Percentiles rank a stretch among this genome's conserved stretches.
Evolutionary conservation across 2,888 invertebrate species (phyloP).

Genomic region (Margaritifera margaritifera): DNA sequence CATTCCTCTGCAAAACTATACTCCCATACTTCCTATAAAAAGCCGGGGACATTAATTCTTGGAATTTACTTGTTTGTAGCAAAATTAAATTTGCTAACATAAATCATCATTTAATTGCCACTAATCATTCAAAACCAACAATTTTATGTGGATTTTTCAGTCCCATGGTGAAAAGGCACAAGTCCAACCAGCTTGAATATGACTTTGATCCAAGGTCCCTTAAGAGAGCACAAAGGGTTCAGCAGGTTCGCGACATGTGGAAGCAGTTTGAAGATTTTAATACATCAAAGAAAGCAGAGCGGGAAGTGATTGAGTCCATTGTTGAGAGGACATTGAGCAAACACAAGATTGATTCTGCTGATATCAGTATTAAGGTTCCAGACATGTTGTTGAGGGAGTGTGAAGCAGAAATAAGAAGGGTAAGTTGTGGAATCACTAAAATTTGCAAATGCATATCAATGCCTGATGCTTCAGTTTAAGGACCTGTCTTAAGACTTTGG

Average conservation of each 20-base stretch:
- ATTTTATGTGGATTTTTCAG: slow-evolving; percentile 21
- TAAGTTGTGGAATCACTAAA: slow-evolving; percentile 24
- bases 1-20: too few relatives aligned
- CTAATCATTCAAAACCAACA: too few relatives aligned
- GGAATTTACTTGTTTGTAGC: too few relatives aligned
- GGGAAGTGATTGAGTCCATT: slow-evolving; percentile 63
- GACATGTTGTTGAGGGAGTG: slow-evolving; percentile 65
- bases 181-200: slow-evolving; percentile 43
- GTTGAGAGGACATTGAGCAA: slow-evolving; percentile 56
- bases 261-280: slow-evolving; percentile 55
- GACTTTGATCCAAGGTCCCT: slow-evolving; percentile 55
- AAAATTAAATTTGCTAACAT: too few relatives aligned
- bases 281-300: slow-evolving; percentile 39
- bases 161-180: slow-evolving; percentile 38
- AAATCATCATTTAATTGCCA: too few relatives aligned
- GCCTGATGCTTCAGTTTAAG: not conserved
- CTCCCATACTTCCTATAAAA: too few relatives aligned
- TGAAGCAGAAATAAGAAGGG: slow-evolving; percentile 65
- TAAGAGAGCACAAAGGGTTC: slow-evolving; percentile 57
- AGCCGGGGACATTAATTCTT: too few relatives aligned
- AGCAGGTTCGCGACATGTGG: slow-evolving; percentile 65
- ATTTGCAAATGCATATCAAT: not conserved
- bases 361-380: slow-evolving; percentile 63
- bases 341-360: slow-evolving; percentile 55
- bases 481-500: not conserved